Base-by-base conservation (phyloP, 2,888 invertebrate genomes). In the Gandaritis pyraliata region DNA sequence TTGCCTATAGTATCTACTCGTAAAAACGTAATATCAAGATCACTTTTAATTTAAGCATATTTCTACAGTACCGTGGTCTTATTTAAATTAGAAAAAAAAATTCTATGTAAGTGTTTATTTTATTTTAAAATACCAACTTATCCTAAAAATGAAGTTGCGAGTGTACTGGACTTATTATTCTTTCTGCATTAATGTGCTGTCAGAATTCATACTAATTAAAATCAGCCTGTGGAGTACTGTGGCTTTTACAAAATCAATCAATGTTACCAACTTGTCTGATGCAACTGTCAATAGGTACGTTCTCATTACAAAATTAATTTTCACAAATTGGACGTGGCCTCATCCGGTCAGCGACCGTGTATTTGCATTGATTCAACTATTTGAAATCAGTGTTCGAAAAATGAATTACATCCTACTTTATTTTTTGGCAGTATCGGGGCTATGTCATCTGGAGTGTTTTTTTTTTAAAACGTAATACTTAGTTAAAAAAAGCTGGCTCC, bases 251-350 rank as follows among this genome's bases (percentile, higher is more conserved):
- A 47, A 33, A 61, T 58, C 43, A 52, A 61, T 36, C 15, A 55
- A 4, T 47, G 57, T 50, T 58, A 60, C 49, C 58, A 63, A 58
- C 16, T 66, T 60, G 72, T 61, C 66, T 65, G 53, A 57, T 59
- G 15, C 51, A 49, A 47, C 48, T 61, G 59, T 62, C 64, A 69
- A 68, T 66, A n/a, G n/a, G n/a, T n/a, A 36, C 41, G 50, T 63
- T 36, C 68, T 70, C 70, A 75, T 72, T 75, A 71, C 61, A 61
- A 66, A 74, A 75, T 73, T 72, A 71, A 74, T 73, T 73, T 74
- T 69, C 64, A 58, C 68, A 68, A 70, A 73, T 72, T 71, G 70
- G 67, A 69, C 64, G 57, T 66, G 52, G 56, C 12, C 47, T 51
- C 54, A 57, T 65, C 66, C 61, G 55, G 57, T 72, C 69, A 72